Base-by-base conservation (phyloP, 2,113 vertebrate genomes). In the Nibea albiflora region DNA sequence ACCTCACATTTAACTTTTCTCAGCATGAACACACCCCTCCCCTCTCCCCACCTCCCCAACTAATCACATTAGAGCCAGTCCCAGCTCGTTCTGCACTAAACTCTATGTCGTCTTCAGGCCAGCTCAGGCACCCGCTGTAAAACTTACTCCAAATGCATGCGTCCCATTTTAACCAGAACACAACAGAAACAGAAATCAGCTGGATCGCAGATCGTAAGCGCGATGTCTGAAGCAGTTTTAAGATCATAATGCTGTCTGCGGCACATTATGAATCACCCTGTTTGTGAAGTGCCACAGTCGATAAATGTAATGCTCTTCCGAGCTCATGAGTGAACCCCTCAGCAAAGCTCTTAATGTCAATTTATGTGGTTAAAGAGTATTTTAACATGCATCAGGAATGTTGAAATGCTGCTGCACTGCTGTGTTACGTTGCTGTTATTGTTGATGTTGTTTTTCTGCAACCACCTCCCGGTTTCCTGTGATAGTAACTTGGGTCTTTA, bases 401-500 rank as follows among this genome's bases (percentile, higher is more conserved):
- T 92, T 91, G 89, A 90, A 91, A 90, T 90, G 89, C 91, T 93
- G 83, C 86, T 85, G 72, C 80, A 89, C 58, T 88, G 44, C 77
- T 87, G 71, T 91, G 83, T 87, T 60, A 66, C 75, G 83, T 83
- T 92, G 86, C 86, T 93, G 73, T 81, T 85, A 31, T 92, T 92
- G 82, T 85, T 85, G 35, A 65, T 83, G 76, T 75, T 91, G 85
- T 76, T 90, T 78, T 78, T 88, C 84, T 92, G 89, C 79, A 64
- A 61, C 77, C 85, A 47, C 86, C 89, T 85, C 73, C 80, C 28
- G 82, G 85, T 90, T 92, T 91, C 78, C 90, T 89, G 73, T 90
- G 90, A 89, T 89, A 95, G 92, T 96, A 96, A 96, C 92, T 90
- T 90, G 89, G 86, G 88, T 98, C 95, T 99, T 96, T 98, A 95